Conservation (phyloP, 2,113 vertebrate genomes). For the Aphelocoma coerulescens region DNA sequence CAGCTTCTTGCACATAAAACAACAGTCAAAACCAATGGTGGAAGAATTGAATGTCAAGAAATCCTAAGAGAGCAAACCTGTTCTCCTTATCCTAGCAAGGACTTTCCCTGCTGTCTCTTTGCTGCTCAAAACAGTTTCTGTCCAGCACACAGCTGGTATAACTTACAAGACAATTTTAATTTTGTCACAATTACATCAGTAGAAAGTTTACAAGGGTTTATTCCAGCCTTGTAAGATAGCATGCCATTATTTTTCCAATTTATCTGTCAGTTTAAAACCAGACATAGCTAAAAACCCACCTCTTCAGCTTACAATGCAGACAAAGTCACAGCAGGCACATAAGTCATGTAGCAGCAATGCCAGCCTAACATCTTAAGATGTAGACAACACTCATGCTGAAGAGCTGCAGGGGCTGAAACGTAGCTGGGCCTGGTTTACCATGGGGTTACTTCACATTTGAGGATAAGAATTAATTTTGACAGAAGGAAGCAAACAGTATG, state of each 20-base stretch:
- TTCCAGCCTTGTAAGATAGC: not conserved
- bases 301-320: not conserved
- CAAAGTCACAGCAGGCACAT: not conserved
- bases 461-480: not conserved
- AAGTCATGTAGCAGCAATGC: not conserved
- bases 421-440: not conserved
- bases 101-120: not conserved
- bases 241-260: slow-evolving; percentile 1
- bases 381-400: not conserved
- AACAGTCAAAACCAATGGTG: not conserved
- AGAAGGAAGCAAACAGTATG: not conserved
- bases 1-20: not conserved
- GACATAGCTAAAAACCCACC: not conserved
- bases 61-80: not conserved
- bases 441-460: not conserved
- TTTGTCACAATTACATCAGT: not conserved
- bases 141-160: not conserved
- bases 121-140: not conserved
- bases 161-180: not conserved
- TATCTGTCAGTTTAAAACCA: not conserved
- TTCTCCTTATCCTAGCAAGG: not conserved
- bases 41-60: not conserved
- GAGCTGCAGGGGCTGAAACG: not conserved
- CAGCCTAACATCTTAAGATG: not conserved
- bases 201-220: not conserved